Conservation (phyloP, 2,888 invertebrate species). For the Lochmaea crataegi region DNA sequence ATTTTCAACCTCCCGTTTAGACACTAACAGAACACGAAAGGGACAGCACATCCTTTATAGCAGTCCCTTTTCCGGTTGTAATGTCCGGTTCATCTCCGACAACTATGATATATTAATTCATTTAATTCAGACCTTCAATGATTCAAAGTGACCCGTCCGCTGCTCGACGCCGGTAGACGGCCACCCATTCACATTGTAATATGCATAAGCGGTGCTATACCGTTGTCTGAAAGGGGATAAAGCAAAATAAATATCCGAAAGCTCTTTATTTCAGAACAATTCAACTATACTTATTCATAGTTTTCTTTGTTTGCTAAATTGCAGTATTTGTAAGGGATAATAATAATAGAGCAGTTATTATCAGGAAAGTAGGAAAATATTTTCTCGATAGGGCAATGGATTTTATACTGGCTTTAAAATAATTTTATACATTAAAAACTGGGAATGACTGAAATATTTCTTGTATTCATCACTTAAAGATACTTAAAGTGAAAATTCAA, state of each 20-base stretch:
- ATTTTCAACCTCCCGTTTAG: conserved; percentile 3
- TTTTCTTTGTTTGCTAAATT: no score
- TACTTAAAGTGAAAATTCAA: no score
- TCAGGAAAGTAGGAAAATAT: no score
- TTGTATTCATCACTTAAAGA: no score
- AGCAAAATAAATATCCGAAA: background rate
- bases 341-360: no score
- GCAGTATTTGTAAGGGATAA: no score
- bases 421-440: no score
- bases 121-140: conserved; percentile 27
- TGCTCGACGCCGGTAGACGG: background rate
- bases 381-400: no score
- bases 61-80: conserved; percentile 19
- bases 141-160: conserved; percentile 27
- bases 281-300: no score
- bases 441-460: no score
- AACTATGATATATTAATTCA: conserved; percentile 37
- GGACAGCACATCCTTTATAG: conserved; percentile 9
- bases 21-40: conserved; percentile 7
- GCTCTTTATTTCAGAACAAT: no score
- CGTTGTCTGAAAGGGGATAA: background rate
- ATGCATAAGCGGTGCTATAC: background rate
- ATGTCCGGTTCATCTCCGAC: conserved; percentile 35
- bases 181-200: conserved; percentile 4
- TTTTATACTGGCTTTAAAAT: no score